Percentiles rank a stretch among this genome's conserved stretches.
Evolutionary conservation across 2,888 invertebrate genomes (phyloP).

Genomic region (Drosophila ustulata): DNA sequence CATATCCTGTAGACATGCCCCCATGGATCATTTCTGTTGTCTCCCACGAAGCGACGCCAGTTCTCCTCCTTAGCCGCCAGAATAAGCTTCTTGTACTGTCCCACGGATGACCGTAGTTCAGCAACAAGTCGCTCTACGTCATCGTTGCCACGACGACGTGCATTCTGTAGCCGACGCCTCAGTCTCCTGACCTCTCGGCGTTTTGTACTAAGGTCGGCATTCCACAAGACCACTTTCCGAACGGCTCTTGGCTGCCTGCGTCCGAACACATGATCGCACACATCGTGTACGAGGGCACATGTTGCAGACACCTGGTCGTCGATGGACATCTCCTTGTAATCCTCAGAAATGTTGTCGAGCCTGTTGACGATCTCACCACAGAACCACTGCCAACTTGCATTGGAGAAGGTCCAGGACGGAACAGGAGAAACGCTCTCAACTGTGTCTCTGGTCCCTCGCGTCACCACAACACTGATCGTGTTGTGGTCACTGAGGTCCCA

Average conservation of each 20-base stretch:
- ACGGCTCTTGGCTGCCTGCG: constrained; percentile 9
- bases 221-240: constrained; percentile 23
- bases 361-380: constrained; percentile 6
- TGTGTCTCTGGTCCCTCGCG: constrained; percentile 3
- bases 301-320: constrained; percentile 21
- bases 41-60: constrained; percentile 20
- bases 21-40: constrained; percentile 4
- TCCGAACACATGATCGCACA: constrained; percentile 13
- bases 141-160: constrained; percentile 5
- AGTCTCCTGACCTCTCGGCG: constrained; percentile 33
- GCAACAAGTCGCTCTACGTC: constrained; percentile 9
- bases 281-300: constrained; percentile 9
- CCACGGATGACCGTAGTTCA: constrained; percentile 1
- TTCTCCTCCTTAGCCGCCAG: constrained; percentile 17
- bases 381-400: constrained; percentile 24
- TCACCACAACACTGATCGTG: constrained; percentile 26
- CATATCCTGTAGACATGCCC: constrained; percentile 22
- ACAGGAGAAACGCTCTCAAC: constrained; percentile 36
- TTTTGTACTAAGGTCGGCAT: constrained; percentile 12
- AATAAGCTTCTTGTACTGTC: constrained; percentile 21
- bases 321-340: no score
- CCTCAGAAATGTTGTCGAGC: no score
- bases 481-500: constrained; percentile 37
- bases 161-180: constrained; percentile 28
- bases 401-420: constrained; percentile 19